A percentile compares a stretch with the other conserved stretches of the same genome.
phyloP scores from a whole-genome alignment of 2,797 vertebrate genomes.

The Lutjanus campechanus region DNA sequence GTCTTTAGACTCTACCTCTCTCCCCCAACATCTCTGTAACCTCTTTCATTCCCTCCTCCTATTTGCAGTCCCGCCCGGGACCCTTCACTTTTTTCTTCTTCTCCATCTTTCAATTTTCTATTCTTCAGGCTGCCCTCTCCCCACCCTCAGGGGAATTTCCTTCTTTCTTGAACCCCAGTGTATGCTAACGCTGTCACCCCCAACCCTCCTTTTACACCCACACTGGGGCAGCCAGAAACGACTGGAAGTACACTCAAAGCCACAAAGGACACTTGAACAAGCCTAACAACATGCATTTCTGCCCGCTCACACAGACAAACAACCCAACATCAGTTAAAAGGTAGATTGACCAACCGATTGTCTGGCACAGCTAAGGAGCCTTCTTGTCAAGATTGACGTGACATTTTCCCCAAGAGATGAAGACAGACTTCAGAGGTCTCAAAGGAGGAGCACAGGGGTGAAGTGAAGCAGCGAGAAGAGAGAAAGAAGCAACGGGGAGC shows the following conservation, averaged over 20 bases:
- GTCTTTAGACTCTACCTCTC: conserved; percentile 6
- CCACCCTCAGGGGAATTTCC: conserved; percentile 10
- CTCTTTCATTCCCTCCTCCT: conserved; percentile 28
- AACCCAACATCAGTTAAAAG: conserved; percentile 21
- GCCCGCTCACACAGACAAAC: background rate
- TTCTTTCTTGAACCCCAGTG: conserved; percentile 14
- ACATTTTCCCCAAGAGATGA: conserved; percentile 68
- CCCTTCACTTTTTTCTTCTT: conserved; percentile 20
- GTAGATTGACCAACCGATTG: conserved; percentile 40
- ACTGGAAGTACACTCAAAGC: conserved; percentile 12
- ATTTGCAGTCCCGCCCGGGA: conserved; percentile 20
- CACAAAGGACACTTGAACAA: conserved; percentile 16
- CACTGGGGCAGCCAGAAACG: conserved; percentile 33
- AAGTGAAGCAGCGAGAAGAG: conserved; percentile 2
- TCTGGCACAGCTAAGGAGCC: conserved; percentile 34
- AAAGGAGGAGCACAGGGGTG: conserved; percentile 21
- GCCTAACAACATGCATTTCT: background rate
- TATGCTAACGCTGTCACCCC: conserved; percentile 4
- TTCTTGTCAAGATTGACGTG: conserved; percentile 64
- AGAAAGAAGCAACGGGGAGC: background rate
- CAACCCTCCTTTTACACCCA: background rate
- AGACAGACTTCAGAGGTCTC: conserved; percentile 44
- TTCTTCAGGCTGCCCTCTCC: conserved; percentile 5
- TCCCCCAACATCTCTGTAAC: conserved; percentile 3
- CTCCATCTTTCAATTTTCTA: conserved; percentile 30